These are phyloP conservation scores for Pyrrhopygopsis socrates DNA, from an alignment of 2,888 invertebrate genomes.

Conservation along the genomic window DNA sequence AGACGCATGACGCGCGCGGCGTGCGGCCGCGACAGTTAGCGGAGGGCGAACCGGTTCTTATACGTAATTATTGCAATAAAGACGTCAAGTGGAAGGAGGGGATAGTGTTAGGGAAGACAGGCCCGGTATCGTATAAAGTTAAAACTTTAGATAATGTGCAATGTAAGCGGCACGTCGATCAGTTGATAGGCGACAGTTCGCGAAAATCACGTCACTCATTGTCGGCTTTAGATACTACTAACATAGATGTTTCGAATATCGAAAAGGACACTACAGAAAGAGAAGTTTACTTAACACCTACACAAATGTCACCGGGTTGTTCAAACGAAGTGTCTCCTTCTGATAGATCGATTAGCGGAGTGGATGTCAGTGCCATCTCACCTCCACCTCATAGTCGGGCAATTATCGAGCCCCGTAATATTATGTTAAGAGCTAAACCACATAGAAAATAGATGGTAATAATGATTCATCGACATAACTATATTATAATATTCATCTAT, in stretches of 20 bases:
- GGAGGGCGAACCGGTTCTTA: slow-evolving; percentile 7
- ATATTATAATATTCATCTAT: too few species aligned
- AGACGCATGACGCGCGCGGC: background rate
- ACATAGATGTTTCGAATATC: background rate
- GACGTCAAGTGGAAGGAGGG: slow-evolving; percentile 23
- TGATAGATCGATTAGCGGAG: background rate
- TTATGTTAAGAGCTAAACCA: background rate
- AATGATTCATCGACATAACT: too few species aligned
- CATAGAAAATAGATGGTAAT: background rate
- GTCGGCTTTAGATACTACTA: background rate
- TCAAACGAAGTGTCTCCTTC: background rate
- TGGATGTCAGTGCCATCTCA: background rate
- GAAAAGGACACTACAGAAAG: background rate
- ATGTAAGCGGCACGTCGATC: slow-evolving; percentile 38
- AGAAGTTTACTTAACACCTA: background rate
- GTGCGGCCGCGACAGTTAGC: background rate
- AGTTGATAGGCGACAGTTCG: slow-evolving; percentile 12
- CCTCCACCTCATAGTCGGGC: background rate
- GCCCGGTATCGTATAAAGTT: slow-evolving; percentile 47
- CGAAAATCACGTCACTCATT: slow-evolving; percentile 9
- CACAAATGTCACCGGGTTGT: background rate
- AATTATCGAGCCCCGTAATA: background rate
- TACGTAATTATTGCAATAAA: slow-evolving; percentile 1
- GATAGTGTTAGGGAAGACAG: slow-evolving; percentile 27
- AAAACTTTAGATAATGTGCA: slow-evolving; percentile 30